Evolutionary conservation across 2,113 vertebrate genomes (phyloP), one percentile per base, ranked within the genome.

Genomic region (Sorex fumeus): DNA sequence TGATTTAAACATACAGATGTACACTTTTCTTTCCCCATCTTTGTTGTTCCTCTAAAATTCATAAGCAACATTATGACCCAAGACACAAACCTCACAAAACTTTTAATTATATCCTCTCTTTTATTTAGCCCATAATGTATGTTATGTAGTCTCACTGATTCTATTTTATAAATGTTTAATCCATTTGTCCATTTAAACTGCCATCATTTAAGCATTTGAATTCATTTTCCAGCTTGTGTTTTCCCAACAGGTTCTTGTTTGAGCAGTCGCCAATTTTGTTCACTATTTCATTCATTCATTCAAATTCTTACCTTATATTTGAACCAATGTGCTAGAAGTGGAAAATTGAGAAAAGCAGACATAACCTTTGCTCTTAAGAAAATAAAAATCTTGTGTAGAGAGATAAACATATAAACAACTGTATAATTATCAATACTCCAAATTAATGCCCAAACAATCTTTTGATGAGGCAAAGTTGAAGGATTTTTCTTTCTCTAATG

Each of bases 391-490:
- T 77, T 40, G 34, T 60, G 53, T 34, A 81, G 13, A 85, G 28
- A 87, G 34, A 76, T 10, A 9, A 84, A 84, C 60, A 74, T 79
- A n/a, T 88, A 93, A 80, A 74, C 53, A 78, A 87, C 86, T 72
- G 71, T 45, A 43, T 47, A 82, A 80, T 90, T 87, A 30, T 85
- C 6, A 25, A 87, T 88, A 36, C 27, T 78, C 53, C 21, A 91
- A 81, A 94, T 86, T 72, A 79, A 45, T 43, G 71, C 45, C 47
- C 82, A 89, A 84, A 64, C 47, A 72, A 50, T 4, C 6, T 13
- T 27, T 36, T 79, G 67, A 64, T 45, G 47, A 87, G 8, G 45
- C 32, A 87, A 75, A 93, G n/a, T 4, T 57, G 32, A 81, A 40
- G 40, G 3, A 10, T 88, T 82, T 77, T 86, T 60, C 36, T 78